phyloP scores from a whole-genome alignment of 2,888 invertebrate genomes.

The Rosalia funebris region DNA sequence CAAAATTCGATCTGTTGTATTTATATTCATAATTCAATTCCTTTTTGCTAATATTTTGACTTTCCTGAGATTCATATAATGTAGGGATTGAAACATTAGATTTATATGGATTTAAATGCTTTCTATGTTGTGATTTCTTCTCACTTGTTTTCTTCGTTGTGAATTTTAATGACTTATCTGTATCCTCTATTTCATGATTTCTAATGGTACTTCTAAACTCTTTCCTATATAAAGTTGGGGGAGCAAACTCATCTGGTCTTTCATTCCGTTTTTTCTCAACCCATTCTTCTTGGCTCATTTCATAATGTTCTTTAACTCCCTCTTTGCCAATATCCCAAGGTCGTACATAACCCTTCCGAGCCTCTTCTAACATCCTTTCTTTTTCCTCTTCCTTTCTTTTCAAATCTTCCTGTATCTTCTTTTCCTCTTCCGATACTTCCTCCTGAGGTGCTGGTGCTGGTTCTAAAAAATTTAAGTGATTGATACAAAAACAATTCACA shows the following conservation, averaged over 20 bases:
- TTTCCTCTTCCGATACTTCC: conserved; percentile 42
- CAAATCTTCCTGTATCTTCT: conserved; percentile 39
- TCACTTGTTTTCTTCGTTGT: conserved; percentile 48
- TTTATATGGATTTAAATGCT: too few species aligned
- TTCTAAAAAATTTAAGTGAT: conserved; percentile 42
- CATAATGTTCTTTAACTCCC: conserved; percentile 66
- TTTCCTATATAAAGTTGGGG: conserved; percentile 62
- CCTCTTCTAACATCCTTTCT: conserved; percentile 66
- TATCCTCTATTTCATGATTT: conserved; percentile 15
- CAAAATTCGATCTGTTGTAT: too few species aligned
- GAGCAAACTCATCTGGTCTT: conserved; percentile 82
- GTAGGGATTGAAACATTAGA: too few species aligned
- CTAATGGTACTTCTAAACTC: conserved; percentile 40
- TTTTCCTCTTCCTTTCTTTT: conserved; percentile 63
- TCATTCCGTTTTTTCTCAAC: conserved; percentile 78
- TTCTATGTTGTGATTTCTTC: conserved; percentile 8
- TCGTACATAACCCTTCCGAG: conserved; percentile 69
- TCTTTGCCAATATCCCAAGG: conserved; percentile 82
- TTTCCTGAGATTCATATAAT: too few species aligned
- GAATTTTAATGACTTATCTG: conserved; percentile 54
- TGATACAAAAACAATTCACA: too few species aligned
- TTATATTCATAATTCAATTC: background rate
- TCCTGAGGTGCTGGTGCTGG: conserved; percentile 40
- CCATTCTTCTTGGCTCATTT: conserved; percentile 82
- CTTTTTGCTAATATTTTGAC: conserved; percentile 15